Conservation (phyloP, 2,888 invertebrate species). For the Perizoma flavofasciatum region DNA sequence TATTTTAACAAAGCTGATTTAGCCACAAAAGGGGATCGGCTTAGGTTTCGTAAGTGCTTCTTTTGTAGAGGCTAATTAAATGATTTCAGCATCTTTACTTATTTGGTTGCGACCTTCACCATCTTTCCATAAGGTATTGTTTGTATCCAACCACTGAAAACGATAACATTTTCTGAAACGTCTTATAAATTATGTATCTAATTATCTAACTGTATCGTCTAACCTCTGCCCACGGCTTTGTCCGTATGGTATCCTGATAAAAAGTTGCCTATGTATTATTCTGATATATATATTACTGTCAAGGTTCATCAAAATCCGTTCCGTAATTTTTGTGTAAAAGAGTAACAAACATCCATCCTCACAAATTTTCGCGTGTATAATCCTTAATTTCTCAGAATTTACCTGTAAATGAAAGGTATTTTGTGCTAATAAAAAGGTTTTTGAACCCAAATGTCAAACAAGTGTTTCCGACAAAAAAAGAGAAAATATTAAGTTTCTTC, state of each 20-base stretch:
- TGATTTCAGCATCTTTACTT: slow-evolving; percentile 10
- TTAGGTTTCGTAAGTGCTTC: background rate
- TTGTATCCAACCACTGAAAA: slow-evolving; percentile 6
- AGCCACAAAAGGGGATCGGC: background rate
- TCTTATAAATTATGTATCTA: slow-evolving; percentile 13
- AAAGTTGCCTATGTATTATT: too few species aligned
- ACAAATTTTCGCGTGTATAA: too few species aligned
- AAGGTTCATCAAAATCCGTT: too few species aligned
- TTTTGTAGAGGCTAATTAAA: slow-evolving; percentile 14
- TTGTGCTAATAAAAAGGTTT: slow-evolving; percentile 4
- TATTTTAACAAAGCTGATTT: slow-evolving; percentile 5
- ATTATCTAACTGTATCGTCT: too few species aligned
- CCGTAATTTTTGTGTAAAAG: too few species aligned
- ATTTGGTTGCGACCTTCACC: slow-evolving; percentile 1
- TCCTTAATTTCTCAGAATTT: background rate
- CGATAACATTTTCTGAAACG: background rate
- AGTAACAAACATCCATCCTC: too few species aligned
- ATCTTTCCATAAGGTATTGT: slow-evolving; percentile 1
- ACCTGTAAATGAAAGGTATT: background rate
- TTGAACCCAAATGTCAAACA: background rate
- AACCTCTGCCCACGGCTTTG: too few species aligned
- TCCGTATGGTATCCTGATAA: too few species aligned
- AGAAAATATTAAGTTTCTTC: slow-evolving; percentile 2
- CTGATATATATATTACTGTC: too few species aligned
- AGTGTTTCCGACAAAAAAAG: background rate